Percentiles rank a stretch among this genome's conserved stretches.
phyloP scores from a whole-genome alignment of 2,797 vertebrate species.

The Sebastes vulpes region DNA sequence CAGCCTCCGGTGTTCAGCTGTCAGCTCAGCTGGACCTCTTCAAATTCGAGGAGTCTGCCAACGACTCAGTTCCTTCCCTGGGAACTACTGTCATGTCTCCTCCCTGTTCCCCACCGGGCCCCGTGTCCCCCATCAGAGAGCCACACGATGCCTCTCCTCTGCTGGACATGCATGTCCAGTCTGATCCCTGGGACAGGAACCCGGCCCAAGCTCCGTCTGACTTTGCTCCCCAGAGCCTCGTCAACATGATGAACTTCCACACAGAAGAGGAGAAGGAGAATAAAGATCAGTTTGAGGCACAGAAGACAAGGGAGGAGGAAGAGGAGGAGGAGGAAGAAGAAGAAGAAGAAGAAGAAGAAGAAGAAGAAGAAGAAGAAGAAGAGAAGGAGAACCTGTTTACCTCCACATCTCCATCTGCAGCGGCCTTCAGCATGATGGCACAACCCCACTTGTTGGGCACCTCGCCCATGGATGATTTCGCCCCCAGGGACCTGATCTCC shows the following conservation, averaged over 20 bases:
- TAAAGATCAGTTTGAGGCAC: slow-evolving; percentile 15
- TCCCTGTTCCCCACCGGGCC: slow-evolving; percentile 80
- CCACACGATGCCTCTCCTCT: slow-evolving; percentile 51
- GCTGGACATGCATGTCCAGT: slow-evolving; percentile 56
- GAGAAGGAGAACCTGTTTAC: slow-evolving; percentile 64
- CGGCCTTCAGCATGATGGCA: slow-evolving; percentile 30
- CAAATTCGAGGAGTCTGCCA: slow-evolving; percentile 56
- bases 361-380: slow-evolving; percentile 14
- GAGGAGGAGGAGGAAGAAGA: slow-evolving; percentile 9
- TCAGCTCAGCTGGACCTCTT: slow-evolving; percentile 65
- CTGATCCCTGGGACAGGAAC: slow-evolving; percentile 61
- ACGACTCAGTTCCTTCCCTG: slow-evolving; percentile 62
- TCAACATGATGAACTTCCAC: slow-evolving; percentile 47
- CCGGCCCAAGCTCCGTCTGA: slow-evolving; percentile 20
- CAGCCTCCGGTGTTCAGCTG: slow-evolving; percentile 20
- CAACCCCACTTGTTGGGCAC: slow-evolving; percentile 51
- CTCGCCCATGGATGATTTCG: slow-evolving; percentile 54
- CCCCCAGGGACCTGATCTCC: slow-evolving; percentile 55
- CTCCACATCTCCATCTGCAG: slow-evolving; percentile 36
- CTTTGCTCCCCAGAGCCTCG: slow-evolving; percentile 29
- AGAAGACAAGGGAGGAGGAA: slow-evolving; percentile 31
- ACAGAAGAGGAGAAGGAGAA: slow-evolving; percentile 40
- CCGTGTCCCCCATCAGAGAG: slow-evolving; percentile 65
- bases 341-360: no score
- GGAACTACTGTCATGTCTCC: slow-evolving; percentile 86